phyloP scores from a whole-genome alignment of 2,113 vertebrate species.

The Cynopterus brachyotis region DNA sequence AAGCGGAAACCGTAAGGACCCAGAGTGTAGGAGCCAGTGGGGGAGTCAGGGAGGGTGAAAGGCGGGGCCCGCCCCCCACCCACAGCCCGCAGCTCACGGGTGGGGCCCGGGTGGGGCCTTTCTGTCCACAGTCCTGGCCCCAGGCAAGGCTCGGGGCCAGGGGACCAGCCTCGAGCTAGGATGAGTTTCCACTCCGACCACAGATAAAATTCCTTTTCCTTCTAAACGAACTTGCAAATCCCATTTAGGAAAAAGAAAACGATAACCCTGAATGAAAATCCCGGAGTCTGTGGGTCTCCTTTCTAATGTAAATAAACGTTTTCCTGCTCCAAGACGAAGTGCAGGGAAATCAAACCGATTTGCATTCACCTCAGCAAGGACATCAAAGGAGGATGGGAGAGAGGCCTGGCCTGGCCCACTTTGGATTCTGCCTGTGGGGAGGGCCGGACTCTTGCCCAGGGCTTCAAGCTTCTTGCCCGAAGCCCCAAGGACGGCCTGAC shows the following conservation, averaged over 20 bases:
- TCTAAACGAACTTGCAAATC: background rate
- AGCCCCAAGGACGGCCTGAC: background rate
- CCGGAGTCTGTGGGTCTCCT: background rate
- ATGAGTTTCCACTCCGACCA: background rate
- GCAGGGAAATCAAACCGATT: background rate
- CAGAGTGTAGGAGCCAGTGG: fast-evolving
- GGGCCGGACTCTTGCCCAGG: background rate
- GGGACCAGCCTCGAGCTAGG: background rate
- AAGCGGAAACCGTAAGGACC: background rate
- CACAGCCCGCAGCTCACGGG: background rate
- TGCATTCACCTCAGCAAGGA: background rate
- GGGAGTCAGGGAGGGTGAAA: background rate
- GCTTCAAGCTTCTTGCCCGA: background rate
- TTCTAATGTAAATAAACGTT: background rate
- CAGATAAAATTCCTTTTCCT: background rate
- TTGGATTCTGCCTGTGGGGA: too few relatives aligned
- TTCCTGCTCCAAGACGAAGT: background rate
- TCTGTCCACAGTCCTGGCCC: background rate
- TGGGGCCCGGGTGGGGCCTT: fast-evolving
- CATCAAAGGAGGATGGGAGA: background rate
- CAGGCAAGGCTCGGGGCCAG: background rate
- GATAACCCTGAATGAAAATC: background rate
- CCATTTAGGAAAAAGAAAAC: background rate
- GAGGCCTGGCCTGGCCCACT: too few relatives aligned
- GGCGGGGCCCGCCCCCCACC: background rate